Conservation (phyloP, 2,888 invertebrate genomes). For the Platerodrilus igneus region DNA sequence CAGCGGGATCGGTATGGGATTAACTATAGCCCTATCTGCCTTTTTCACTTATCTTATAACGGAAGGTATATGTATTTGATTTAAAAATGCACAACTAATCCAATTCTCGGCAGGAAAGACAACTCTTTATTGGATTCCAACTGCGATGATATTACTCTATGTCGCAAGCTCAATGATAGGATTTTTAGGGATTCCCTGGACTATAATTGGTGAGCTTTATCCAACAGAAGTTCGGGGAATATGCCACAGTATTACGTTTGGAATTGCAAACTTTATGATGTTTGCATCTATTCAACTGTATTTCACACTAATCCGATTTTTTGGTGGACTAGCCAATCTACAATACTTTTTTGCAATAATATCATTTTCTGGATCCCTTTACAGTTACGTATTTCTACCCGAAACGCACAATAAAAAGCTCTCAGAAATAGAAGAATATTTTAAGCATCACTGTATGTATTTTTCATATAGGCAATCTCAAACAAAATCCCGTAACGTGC, state of each 20-base stretch:
- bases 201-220: slow-evolving; percentile 61
- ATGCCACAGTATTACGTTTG: slow-evolving; percentile 56
- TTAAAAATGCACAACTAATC: no score
- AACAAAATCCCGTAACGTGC: no score
- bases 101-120: slow-evolving; percentile 40
- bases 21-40: no score
- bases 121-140: slow-evolving; percentile 48
- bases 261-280: slow-evolving; percentile 56
- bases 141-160: slow-evolving; percentile 52
- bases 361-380: slow-evolving; percentile 44
- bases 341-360: slow-evolving; percentile 55
- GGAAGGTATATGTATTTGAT: no score
- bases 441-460: slow-evolving; percentile 45
- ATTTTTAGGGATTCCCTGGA: slow-evolving; percentile 59
- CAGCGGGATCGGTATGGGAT: no score
- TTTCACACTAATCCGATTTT: slow-evolving; percentile 37
- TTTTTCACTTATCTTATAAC: no score
- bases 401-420: slow-evolving; percentile 51
- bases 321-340: slow-evolving; percentile 50
- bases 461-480: no score
- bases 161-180: slow-evolving; percentile 59
- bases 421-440: slow-evolving; percentile 50
- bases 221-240: slow-evolving; percentile 57
- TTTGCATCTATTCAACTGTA: slow-evolving; percentile 56
- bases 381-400: slow-evolving; percentile 47